Base-by-base conservation (phyloP, 2,888 invertebrate species). In the Amorpha juglandis region DNA sequence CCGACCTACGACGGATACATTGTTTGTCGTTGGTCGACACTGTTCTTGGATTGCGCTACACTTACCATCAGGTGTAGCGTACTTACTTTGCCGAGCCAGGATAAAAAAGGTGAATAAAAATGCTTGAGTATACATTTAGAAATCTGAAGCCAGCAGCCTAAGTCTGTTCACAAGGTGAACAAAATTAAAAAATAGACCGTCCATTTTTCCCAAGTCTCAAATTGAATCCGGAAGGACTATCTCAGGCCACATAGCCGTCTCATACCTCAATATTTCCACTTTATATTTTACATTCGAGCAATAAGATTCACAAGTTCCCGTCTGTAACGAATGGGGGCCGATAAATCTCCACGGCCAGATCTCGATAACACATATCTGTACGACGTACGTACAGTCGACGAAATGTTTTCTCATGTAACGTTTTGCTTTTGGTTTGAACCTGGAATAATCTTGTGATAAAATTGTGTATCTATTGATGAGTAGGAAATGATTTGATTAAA, bases 281-380 rank as follows among this genome's bases (percentile, higher is more conserved):
- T 63, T 48, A 63, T 63, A 63, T 63, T 63, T 63, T 63, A 63
- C 63, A 63, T 63, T 50, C 63, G 63, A 14, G 74, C 74, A 76
- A 76, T 76, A 75, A 77, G 76, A 77, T 75, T 76, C 75, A 70
- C 71, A 72, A 70, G 73, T 72, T 74, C 65, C 70, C 63, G 51
- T 48, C 67, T 52, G 69, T 74, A 75, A 78, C 77, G 71, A 78
- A 75, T 74, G 63, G 73, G 63, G 55, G n/a, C 42, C 74, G 68
- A 77, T 79, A 81, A 79, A 80, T 80, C 78, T 74, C 38, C 48
- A 45, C 69, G 69, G 48, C 67, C 67, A 69, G 72, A 74, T 74
- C 73, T 69, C 65, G 71, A 74, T 74, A 73, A 68, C 69, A 69
- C 58, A 19, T 58, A 58, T 58, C 58, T 58, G 67, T 69, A n/a